Percentiles rank a stretch among this genome's conserved stretches.
phyloP scores from a whole-genome alignment of 2,113 vertebrate species.

The Tetraodon nigroviridis region DNA sequence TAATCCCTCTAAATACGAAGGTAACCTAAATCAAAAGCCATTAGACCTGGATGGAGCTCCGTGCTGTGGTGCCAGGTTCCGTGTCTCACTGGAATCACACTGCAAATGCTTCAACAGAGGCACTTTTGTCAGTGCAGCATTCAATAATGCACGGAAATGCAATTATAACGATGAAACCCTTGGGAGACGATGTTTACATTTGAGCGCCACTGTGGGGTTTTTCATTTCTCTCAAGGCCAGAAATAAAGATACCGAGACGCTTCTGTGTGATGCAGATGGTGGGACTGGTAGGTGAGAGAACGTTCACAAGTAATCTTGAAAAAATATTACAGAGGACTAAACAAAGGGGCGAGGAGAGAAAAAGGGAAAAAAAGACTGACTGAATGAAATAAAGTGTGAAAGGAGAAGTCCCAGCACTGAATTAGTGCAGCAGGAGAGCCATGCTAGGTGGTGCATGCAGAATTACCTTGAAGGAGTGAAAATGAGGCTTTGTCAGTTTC shows the following conservation, averaged over 20 bases:
- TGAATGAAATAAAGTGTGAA: constrained; percentile 29
- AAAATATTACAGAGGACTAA: neutral
- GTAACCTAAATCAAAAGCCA: constrained; percentile 69
- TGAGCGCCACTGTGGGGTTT: constrained; percentile 42
- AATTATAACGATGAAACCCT: constrained; percentile 37
- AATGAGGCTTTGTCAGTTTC: constrained; percentile 53
- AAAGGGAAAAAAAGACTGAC: neutral
- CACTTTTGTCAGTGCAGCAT: neutral
- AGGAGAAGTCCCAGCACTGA: constrained; percentile 28
- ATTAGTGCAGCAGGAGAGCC: constrained; percentile 40
- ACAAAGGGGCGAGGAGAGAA: constrained; percentile 2
- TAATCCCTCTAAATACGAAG: constrained; percentile 70
- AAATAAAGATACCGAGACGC: constrained; percentile 14
- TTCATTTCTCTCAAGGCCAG: constrained; percentile 20
- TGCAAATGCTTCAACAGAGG: neutral
- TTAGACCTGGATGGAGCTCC: constrained; percentile 31
- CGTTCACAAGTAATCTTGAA: constrained; percentile 1
- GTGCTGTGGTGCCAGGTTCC: neutral
- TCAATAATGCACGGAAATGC: constrained; percentile 37
- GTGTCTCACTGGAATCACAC: neutral
- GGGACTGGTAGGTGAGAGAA: constrained; percentile 6
- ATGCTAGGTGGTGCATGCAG: constrained; percentile 59
- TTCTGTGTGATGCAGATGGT: constrained; percentile 28
- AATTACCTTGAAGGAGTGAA: constrained; percentile 55
- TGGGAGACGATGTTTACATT: constrained; percentile 24